Percentiles rank a stretch among this genome's conserved stretches.
These are phyloP conservation scores for Megaceryle torquata DNA, from an alignment of 2,113 vertebrate genomes.

Conservation along the genomic window DNA sequence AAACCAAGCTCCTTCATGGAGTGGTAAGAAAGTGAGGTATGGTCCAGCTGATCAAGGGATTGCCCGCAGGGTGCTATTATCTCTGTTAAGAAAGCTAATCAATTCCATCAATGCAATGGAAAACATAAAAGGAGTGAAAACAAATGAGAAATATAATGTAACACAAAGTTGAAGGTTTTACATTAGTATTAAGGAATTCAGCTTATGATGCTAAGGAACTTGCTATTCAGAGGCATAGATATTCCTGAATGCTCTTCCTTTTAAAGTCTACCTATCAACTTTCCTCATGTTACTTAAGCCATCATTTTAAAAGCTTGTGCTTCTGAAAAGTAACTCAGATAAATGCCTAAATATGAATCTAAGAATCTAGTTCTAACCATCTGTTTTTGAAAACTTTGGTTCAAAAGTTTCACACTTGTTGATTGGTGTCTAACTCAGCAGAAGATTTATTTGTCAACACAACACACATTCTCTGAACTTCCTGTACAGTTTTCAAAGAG, in stretches of 20 bases:
- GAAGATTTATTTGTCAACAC: constrained; percentile 32
- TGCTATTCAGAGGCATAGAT: neutral
- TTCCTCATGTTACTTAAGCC: neutral
- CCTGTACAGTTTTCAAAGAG: neutral
- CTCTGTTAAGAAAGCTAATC: neutral
- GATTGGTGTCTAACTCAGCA: constrained; percentile 3
- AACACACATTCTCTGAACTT: constrained; percentile 6
- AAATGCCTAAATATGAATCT: neutral
- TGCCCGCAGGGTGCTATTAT: too few relatives aligned
- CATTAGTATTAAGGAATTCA: constrained; percentile 18
- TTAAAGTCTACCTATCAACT: neutral
- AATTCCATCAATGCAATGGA: neutral
- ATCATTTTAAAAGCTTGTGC: neutral
- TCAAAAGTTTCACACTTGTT: constrained; percentile 2
- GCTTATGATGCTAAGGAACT: neutral
- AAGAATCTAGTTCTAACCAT: neutral
- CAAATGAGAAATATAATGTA: neutral
- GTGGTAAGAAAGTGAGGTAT: too few relatives aligned
- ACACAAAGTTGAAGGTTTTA: neutral
- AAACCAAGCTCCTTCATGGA: too few relatives aligned
- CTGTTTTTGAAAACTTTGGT: neutral
- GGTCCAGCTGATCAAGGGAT: too few relatives aligned
- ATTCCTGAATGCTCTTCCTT: neutral
- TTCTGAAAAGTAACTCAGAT: neutral
- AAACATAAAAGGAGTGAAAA: neutral